These are phyloP conservation scores for Phasia obesa DNA, from an alignment of 2,888 invertebrate genomes.

Conservation along the genomic window DNA sequence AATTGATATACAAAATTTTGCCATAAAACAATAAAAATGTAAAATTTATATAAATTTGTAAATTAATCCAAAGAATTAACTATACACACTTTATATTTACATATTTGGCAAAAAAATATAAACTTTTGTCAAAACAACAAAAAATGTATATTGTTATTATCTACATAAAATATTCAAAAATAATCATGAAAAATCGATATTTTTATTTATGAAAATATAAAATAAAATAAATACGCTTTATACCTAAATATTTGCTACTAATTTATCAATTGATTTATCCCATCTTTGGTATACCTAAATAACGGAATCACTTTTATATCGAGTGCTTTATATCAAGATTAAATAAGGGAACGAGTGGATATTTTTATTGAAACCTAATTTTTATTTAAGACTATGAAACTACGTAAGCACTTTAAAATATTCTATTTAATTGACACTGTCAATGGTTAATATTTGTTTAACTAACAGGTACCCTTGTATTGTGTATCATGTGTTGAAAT, in stretches of 20 bases:
- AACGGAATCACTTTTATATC: slow-evolving; percentile 16
- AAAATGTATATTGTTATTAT: slow-evolving; percentile 67
- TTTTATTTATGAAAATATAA: slow-evolving; percentile 57
- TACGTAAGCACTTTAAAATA: too few relatives aligned
- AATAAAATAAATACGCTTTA: slow-evolving; percentile 64
- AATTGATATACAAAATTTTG: slow-evolving; percentile 62
- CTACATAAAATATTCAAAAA: slow-evolving; percentile 65
- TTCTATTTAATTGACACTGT: too few relatives aligned
- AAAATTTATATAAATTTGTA: slow-evolving; percentile 74
- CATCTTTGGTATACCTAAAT: slow-evolving; percentile 50
- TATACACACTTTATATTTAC: slow-evolving; percentile 68
- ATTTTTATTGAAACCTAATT: too few relatives aligned
- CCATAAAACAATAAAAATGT: slow-evolving; percentile 28
- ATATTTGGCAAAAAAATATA: slow-evolving; percentile 64
- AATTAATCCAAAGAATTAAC: slow-evolving; percentile 73
- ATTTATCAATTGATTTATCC: slow-evolving; percentile 49
- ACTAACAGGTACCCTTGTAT: too few relatives aligned
- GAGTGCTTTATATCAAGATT: slow-evolving; percentile 16
- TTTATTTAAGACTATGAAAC: too few relatives aligned
- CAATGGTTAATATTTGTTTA: too few relatives aligned
- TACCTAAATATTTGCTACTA: slow-evolving; percentile 62
- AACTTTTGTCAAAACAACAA: slow-evolving; percentile 12
- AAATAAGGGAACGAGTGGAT: background rate
- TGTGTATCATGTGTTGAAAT: too few relatives aligned
- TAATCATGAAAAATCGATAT: slow-evolving; percentile 64